phyloP scores from a whole-genome alignment of 2,797 vertebrate genomes.

The Poecilia velifera region DNA sequence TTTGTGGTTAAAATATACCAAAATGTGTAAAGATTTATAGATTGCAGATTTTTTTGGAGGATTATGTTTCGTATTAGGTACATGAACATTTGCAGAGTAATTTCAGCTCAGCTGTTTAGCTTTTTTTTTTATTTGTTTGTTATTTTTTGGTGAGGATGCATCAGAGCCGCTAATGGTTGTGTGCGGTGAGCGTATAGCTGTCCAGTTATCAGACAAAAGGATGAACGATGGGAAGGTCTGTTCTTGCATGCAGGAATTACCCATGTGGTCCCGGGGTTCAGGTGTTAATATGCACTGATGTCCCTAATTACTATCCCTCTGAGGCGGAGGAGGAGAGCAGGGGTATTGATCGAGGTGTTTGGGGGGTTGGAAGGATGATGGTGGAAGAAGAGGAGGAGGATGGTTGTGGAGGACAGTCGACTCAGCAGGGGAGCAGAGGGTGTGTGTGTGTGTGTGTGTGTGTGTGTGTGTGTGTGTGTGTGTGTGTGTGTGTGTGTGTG shows the following conservation, averaged over 20 bases:
- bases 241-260: slow-evolving; percentile 9
- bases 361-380: slow-evolving; percentile 12
- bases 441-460: too few species aligned
- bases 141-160: not conserved
- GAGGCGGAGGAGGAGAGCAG: slow-evolving; percentile 23
- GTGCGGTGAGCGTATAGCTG: slow-evolving; percentile 17
- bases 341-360: slow-evolving; percentile 51
- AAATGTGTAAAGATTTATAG: not conserved
- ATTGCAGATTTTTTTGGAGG: not conserved
- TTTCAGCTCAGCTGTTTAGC: slow-evolving; percentile 16
- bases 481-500: too few species aligned
- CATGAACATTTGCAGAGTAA: slow-evolving; percentile 1
- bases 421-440: slow-evolving; percentile 31
- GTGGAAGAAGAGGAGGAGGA: not conserved
- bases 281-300: slow-evolving; percentile 74
- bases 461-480: not conserved
- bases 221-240: slow-evolving; percentile 25
- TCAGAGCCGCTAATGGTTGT: slow-evolving; percentile 12
- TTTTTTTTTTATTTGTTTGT: not conserved
- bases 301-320: slow-evolving; percentile 65
- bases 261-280: slow-evolving; percentile 58
- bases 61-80: not conserved
- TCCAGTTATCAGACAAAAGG: slow-evolving; percentile 55
- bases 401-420: slow-evolving; percentile 15
- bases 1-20: not conserved